Percentiles rank a stretch among this genome's conserved stretches.
phyloP scores from a whole-genome alignment of 2,888 invertebrate species.

The Tetragonula carbonaria region DNA sequence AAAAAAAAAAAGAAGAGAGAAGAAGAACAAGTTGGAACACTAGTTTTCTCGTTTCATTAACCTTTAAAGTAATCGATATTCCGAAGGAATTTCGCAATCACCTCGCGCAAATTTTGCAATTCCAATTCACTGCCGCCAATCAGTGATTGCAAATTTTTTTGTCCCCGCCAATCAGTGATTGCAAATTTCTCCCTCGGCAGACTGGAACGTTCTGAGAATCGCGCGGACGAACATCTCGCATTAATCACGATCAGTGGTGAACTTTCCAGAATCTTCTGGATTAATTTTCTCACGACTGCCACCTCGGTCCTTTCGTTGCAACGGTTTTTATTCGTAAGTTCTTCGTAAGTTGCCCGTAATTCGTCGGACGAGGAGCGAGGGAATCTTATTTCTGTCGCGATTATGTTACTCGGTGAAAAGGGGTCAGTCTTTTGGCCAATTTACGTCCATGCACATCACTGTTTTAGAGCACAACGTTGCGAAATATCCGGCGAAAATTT shows the following conservation, averaged over 20 bases:
- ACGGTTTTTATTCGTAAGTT: neutral
- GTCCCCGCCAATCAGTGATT: neutral
- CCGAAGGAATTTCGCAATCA: neutral
- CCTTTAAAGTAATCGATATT: neutral
- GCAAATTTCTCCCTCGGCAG: constrained; percentile 7
- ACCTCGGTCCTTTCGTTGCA: neutral
- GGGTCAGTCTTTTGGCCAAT: constrained; percentile 36
- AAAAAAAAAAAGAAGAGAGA: too few relatives aligned
- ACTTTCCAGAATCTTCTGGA: neutral
- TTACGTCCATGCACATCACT: constrained; percentile 13
- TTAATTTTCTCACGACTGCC: neutral
- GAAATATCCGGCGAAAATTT: constrained; percentile 44
- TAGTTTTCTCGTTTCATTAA: neutral
- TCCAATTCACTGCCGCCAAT: neutral
- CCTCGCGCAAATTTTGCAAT: neutral
- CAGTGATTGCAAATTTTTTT: constrained; percentile 15
- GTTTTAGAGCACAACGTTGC: constrained; percentile 40
- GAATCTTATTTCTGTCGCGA: constrained; percentile 1
- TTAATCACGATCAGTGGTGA: neutral
- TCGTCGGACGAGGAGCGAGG: neutral
- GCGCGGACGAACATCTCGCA: neutral
- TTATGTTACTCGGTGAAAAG: constrained; percentile 36
- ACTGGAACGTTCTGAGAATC: too few relatives aligned
- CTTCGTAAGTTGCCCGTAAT: neutral
- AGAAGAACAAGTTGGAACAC: too few relatives aligned